Evolutionary conservation across 2,888 invertebrate genomes (phyloP).

Genomic region (Clusia tigrina): DNA sequence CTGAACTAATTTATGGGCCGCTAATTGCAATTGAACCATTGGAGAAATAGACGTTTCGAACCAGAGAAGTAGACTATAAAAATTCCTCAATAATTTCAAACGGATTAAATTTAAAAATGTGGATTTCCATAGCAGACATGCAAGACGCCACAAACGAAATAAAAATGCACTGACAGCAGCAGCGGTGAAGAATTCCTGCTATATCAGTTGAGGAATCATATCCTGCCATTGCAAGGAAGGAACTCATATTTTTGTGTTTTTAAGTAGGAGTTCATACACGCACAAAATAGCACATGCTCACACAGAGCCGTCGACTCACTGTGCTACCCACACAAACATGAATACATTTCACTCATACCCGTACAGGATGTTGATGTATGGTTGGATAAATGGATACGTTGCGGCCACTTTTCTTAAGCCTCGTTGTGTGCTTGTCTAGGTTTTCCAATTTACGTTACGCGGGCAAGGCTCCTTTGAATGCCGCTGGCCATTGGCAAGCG

Average conservation of each 20-base stretch:
- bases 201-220: background rate
- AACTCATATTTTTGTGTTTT: background rate
- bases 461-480: background rate
- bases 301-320: background rate
- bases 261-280: too few relatives aligned
- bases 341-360: too few relatives aligned
- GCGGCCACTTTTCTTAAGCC: constrained; percentile 6
- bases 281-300: background rate
- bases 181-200: background rate
- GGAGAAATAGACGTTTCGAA: too few relatives aligned
- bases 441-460: background rate
- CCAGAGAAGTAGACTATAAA: too few relatives aligned
- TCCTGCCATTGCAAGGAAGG: background rate
- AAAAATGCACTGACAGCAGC: background rate
- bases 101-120: too few relatives aligned
- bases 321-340: too few relatives aligned
- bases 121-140: too few relatives aligned
- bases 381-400: background rate
- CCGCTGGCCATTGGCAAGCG: background rate
- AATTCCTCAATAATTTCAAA: too few relatives aligned
- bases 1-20: too few relatives aligned
- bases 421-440: background rate
- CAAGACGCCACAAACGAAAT: too few relatives aligned
- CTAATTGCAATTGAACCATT: too few relatives aligned
- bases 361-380: constrained; percentile 1